Conservation (phyloP, 2,797 vertebrate genomes). For the Danionella dracula region DNA sequence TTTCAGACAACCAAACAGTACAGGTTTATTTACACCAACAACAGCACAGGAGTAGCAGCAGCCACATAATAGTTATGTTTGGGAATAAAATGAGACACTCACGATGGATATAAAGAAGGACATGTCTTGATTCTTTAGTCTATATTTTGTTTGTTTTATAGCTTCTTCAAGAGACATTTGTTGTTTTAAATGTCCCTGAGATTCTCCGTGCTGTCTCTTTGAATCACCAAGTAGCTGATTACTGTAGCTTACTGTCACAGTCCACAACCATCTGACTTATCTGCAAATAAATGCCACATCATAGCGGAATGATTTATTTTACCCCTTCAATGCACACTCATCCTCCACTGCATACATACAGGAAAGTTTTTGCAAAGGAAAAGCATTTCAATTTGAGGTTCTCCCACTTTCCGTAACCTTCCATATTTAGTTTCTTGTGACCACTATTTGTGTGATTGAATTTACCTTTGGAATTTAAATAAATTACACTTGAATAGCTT, state of each 20-base stretch:
- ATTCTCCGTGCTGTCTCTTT: slow-evolving; percentile 4
- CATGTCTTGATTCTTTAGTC: neutral
- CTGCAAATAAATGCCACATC: slow-evolving; percentile 49
- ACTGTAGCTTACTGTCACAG: slow-evolving; percentile 51
- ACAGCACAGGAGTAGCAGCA: no score
- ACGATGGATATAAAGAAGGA: neutral
- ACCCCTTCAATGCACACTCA: slow-evolving; percentile 8
- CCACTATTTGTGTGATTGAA: neutral
- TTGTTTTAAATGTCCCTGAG: neutral
- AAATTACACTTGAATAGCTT: neutral
- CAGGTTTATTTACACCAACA: no score
- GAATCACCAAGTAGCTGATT: slow-evolving; percentile 45
- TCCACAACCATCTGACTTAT: slow-evolving; percentile 53
- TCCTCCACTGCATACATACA: slow-evolving; percentile 6
- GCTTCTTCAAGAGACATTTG: slow-evolving; percentile 15
- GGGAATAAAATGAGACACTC: neutral
- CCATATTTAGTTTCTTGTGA: neutral
- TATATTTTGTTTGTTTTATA: slow-evolving; percentile 4
- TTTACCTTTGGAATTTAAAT: slow-evolving; percentile 25
- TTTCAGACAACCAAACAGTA: no score
- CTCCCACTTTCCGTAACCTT: neutral
- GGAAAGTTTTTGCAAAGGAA: slow-evolving; percentile 6
- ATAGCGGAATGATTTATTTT: slow-evolving; percentile 48
- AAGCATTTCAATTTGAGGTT: neutral
- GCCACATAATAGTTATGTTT: neutral